Evolutionary conservation across 2,888 invertebrate species (phyloP), one percentile per base, ranked within the genome.

Genomic region (Seira ritae): DNA sequence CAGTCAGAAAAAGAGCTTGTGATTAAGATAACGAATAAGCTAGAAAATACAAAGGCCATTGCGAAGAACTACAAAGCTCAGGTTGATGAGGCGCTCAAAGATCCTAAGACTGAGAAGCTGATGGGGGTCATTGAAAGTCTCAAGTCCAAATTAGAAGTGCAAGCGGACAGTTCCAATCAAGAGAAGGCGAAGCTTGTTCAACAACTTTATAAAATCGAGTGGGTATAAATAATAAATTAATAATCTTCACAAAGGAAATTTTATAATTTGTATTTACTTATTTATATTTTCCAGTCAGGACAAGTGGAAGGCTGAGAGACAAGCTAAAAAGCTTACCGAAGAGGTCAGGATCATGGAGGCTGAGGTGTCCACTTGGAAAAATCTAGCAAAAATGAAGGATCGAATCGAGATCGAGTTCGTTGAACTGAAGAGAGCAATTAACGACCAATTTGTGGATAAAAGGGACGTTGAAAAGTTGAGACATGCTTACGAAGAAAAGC

Each of bases 351-450:
- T 60, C 15, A 69, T 69, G 31, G 80, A 80, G 20, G 67, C 50
- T 2, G 80, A 81, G 23, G 81, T 83, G 42, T 50, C 62, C 3
- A 73, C 80, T 6, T 62, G 85, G 10, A 46, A 83, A 42, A 75
- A 84, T 69, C 60, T 87, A 20, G 70, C 74, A 12, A 84, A 37
- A 66, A 68, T 74, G 66, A 87, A 87, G 69, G 84, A 84, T 19
- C 70, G 80, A 10, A 68, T 87, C 3, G 85, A 87, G 68, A n/a
- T 77, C 15, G 87, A 87, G 69, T 62, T 87, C 22, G 20, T 80
- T 37, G 60, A 67, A n/a, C 72, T 87, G n/a, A 83, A 82, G 79
- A 76, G 76, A 60, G 84, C 85, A 1, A 79, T 86, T 12, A 77
- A 76, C 24, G 82, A 86, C 24, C 83, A 80, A 20, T 83, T 78